A percentile compares a stretch with the other conserved stretches of the same genome.
Conservation (phyloP, 2,113 vertebrate genomes). For the Lepus europaeus region DNA sequence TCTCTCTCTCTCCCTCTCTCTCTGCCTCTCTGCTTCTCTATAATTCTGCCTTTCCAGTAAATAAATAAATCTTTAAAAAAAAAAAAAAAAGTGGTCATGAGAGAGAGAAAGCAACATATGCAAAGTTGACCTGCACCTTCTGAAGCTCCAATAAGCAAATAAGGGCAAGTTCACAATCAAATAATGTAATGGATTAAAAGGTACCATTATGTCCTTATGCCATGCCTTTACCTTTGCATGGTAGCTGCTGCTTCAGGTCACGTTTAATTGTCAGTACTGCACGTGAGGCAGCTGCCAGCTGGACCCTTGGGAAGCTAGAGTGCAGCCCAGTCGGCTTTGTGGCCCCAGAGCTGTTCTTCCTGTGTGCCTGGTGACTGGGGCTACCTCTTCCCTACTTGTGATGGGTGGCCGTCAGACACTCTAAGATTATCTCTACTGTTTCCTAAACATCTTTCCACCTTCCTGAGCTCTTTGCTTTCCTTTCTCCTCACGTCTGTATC, state of each 20-base stretch:
- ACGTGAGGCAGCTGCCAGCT: not conserved
- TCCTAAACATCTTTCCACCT: not conserved
- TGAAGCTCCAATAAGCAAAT: not conserved
- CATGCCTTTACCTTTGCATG: not conserved
- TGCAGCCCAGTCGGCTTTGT: not conserved
- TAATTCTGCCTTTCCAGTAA: too few species aligned
- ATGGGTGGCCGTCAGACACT: not conserved
- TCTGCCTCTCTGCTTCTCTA: too few species aligned
- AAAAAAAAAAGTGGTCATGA: not conserved
- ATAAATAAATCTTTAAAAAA: too few species aligned
- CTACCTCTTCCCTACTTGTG: not conserved
- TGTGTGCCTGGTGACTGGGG: too few species aligned
- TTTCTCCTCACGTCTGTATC: not conserved
- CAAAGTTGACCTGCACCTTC: conserved; percentile 3
- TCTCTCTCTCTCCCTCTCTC: too few species aligned
- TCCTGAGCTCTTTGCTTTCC: not conserved
- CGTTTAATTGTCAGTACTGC: conserved; percentile 44
- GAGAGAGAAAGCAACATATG: not conserved
- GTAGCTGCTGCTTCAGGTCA: not conserved
- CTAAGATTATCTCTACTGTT: not conserved
- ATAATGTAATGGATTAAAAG: conserved; percentile 33
- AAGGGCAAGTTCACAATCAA: conserved; percentile 7
- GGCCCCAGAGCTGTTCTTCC: not conserved
- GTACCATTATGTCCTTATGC: not conserved
- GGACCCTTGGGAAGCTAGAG: not conserved